These are phyloP conservation scores for Noctua janthe DNA, from an alignment of 2,888 invertebrate species.

Conservation along the genomic window DNA sequence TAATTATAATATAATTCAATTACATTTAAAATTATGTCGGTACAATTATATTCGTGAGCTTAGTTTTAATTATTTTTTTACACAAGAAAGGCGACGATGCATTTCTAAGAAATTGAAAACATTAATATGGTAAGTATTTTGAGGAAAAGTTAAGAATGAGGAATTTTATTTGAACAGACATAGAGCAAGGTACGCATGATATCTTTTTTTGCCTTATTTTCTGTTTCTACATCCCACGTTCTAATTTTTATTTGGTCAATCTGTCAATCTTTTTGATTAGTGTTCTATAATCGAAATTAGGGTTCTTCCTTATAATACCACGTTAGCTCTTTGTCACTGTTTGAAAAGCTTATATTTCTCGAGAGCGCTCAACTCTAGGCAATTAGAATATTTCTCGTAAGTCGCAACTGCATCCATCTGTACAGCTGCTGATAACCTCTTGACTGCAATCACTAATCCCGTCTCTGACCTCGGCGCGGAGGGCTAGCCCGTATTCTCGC, in stretches of 20 bases:
- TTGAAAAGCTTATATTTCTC: not conserved
- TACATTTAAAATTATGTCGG: conserved; percentile 1
- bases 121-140: not conserved
- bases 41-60: conserved; percentile 12
- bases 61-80: not conserved
- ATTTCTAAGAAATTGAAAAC: not conserved
- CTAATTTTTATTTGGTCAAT: not conserved
- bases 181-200: too few species aligned
- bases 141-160: not conserved
- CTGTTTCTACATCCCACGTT: not conserved
- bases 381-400: conserved; percentile 31
- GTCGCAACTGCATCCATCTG: conserved; percentile 36
- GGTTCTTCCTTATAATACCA: not conserved
- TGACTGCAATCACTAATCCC: conserved; percentile 45
- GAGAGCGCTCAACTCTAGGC: not conserved
- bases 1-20: conserved; percentile 37
- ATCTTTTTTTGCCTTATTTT: too few species aligned
- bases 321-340: not conserved
- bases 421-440: conserved; percentile 52
- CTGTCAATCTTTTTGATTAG: not conserved
- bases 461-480: conserved; percentile 43
- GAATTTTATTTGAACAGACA: not conserved
- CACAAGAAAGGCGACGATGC: conserved; percentile 15
- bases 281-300: not conserved
- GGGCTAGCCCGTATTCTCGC: conserved; percentile 30